A percentile compares a stretch with the other conserved stretches of the same genome.
Conservation (phyloP, 2,888 invertebrate species). For the Rhamphomyia laevipes region DNA sequence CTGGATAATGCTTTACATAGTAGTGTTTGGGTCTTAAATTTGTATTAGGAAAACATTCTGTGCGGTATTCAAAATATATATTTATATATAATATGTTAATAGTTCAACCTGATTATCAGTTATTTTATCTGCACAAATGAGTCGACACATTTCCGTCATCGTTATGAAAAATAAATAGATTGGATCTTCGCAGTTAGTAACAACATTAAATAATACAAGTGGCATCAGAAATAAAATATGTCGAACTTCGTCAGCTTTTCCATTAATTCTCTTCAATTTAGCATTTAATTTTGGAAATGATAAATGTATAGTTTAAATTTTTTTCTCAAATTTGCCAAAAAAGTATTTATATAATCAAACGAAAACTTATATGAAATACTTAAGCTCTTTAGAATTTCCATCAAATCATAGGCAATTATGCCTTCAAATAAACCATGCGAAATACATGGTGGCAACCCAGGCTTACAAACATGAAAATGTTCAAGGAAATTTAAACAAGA, state of each 20-base stretch:
- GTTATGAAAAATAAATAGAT: not conserved
- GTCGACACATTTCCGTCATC: constrained; percentile 2
- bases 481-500: constrained; percentile 19
- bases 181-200: not conserved
- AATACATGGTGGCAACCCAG: constrained; percentile 22
- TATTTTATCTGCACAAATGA: constrained; percentile 5
- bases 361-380: not conserved
- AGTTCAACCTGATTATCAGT: too few species aligned
- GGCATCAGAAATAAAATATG: not conserved
- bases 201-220: not conserved
- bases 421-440: constrained; percentile 23
- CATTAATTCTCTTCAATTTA: not conserved
- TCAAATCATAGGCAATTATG: constrained; percentile 17
- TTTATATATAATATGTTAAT: too few species aligned
- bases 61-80: too few species aligned
- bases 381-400: constrained; percentile 13
- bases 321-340: not conserved
- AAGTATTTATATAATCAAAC: not conserved
- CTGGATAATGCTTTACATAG: too few species aligned
- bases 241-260: constrained; percentile 2
- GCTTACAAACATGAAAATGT: constrained; percentile 19
- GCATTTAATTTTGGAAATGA: not conserved
- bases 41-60: too few species aligned
- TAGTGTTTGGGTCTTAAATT: too few species aligned
- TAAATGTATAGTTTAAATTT: not conserved